A percentile compares a stretch with the other conserved stretches of the same genome.
Evolutionary conservation across 2,113 vertebrate species (phyloP).

Genomic region (Heliornis fulica): DNA sequence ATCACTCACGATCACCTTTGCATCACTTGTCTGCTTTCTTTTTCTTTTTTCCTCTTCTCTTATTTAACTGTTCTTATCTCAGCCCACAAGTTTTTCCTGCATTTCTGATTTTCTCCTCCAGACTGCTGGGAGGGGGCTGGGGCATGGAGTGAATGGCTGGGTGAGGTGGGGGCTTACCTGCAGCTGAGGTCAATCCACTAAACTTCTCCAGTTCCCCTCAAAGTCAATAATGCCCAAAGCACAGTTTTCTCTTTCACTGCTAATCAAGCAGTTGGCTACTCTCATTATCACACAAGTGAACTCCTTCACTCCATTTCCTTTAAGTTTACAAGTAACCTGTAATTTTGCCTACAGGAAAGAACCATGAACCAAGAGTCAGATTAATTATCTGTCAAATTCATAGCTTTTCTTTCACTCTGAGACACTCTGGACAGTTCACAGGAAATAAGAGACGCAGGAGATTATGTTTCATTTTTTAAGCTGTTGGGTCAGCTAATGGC

Average conservation of each 20-base stretch:
- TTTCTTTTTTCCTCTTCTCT: background rate
- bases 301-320: slow-evolving; percentile 38
- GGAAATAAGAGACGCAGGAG: background rate
- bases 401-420: slow-evolving; percentile 58
- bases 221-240: background rate
- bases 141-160: background rate
- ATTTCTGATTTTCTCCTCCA: rapidly evolving
- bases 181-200: background rate
- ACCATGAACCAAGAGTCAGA: background rate
- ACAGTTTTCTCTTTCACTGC: background rate
- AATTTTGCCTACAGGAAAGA: slow-evolving; percentile 54
- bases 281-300: background rate
- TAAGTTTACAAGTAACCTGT: slow-evolving; percentile 48
- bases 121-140: background rate
- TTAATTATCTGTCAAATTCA: slow-evolving; percentile 32
- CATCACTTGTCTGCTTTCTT: background rate
- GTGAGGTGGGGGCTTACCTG: background rate
- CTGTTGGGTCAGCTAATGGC: slow-evolving; percentile 9
- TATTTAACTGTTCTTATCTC: background rate
- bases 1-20: background rate
- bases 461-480: background rate
- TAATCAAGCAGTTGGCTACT: slow-evolving; percentile 4
- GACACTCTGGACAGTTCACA: slow-evolving; percentile 36
- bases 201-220: background rate
- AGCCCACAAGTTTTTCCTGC: background rate